Evolutionary conservation across 2,113 vertebrate species (phyloP), one percentile per base, ranked within the genome.

Genomic region (Fulica atra): DNA sequence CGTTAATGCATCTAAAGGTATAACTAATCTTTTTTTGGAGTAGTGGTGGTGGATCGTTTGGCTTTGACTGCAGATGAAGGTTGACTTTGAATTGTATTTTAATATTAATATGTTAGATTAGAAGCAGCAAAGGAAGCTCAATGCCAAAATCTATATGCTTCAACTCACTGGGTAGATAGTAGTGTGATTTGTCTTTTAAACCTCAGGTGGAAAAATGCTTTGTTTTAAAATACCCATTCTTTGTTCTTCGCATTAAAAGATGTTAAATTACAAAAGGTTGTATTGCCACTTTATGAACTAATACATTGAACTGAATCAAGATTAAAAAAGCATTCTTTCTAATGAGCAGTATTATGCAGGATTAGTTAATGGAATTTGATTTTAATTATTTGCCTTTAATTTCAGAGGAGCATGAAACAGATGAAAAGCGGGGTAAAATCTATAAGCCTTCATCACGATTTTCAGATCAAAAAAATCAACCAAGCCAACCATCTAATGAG

Each of bases 1-100:
- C 94, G 99, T 99, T 95, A 99, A 99, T 98, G 99, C 99, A 85
- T 97, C 99, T 72, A 99, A 99, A 99, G 99, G 99, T 99, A 98
- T 88, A 95, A 57, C 9, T 94, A 9, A 71, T 69, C 40, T 91
- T 84, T 85, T 78, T 89, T 71, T 23, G 31, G 12, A 11, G 29
- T 18, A 48, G 42, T 6, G 13, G 33, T 42, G 56, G 65, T 56
- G 59, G 48, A 48, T 94, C 59, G 53, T 48, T 92, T 71, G 35
- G 18, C 35, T 93, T 93, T 89, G 48, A 35, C 29, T 80, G 86
- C 82, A 87, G 23, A 63, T 35, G 15, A 77, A 56, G 59, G 48
- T 82, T 53, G 51, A 19, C 21, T 86, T 93, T 90, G 57, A 83
- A 65, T 76, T 91, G 31, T 10, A 9, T 84, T 88, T 94, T 71